Conservation (phyloP, 2,888 invertebrate genomes). For the Temnothorax unifasciatus region DNA sequence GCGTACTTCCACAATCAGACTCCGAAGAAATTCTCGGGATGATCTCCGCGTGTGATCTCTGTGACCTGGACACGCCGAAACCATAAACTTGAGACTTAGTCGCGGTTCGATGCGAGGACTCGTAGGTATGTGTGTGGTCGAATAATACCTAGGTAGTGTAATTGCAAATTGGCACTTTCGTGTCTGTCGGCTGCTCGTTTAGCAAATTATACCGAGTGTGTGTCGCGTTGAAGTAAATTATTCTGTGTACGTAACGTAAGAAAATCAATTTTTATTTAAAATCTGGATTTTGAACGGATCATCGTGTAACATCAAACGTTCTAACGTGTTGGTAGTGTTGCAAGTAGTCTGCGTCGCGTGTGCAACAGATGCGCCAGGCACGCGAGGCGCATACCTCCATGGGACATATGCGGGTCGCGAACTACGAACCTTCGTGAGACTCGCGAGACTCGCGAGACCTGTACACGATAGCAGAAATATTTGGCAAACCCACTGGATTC, state of each 20-base stretch:
- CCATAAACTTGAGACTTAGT: slow-evolving; percentile 77
- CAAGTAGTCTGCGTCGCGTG: slow-evolving; percentile 77
- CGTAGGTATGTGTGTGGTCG: slow-evolving; percentile 68
- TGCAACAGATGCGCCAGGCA: slow-evolving; percentile 86
- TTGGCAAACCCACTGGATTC: slow-evolving; percentile 72
- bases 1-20: slow-evolving; percentile 53
- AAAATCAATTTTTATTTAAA: neutral
- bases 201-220: slow-evolving; percentile 10
- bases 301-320: slow-evolving; percentile 20
- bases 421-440: slow-evolving; percentile 81
- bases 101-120: slow-evolving; percentile 63
- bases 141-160: slow-evolving; percentile 79
- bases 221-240: neutral
- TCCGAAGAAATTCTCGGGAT: slow-evolving; percentile 36
- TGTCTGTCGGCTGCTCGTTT: slow-evolving; percentile 52
- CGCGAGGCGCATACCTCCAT: slow-evolving; percentile 81
- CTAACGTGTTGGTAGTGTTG: slow-evolving; percentile 56
- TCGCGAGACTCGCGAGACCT: slow-evolving; percentile 72
- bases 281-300: neutral
- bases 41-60: slow-evolving; percentile 58
- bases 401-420: slow-evolving; percentile 82
- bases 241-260: neutral
- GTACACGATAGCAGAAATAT: slow-evolving; percentile 76
- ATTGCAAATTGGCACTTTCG: slow-evolving; percentile 81
- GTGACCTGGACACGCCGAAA: slow-evolving; percentile 75